Percentiles rank a stretch among this genome's conserved stretches.
phyloP scores from a whole-genome alignment of 2,113 vertebrate genomes.

The Pavo muticus region DNA sequence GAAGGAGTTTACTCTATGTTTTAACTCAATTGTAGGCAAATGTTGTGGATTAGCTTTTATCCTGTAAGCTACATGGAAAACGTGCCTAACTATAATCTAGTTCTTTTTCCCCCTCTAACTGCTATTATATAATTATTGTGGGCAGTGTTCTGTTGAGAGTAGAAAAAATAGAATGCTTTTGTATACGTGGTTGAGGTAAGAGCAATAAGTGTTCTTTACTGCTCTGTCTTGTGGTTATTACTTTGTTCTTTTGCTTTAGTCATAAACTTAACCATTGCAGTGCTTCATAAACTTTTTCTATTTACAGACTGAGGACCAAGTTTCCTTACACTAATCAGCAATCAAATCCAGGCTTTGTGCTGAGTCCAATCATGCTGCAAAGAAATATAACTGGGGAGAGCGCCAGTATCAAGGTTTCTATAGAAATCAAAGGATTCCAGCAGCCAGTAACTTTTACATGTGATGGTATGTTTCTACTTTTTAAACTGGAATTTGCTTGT shows the following conservation, averaged over 20 bases:
- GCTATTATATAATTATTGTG: not conserved
- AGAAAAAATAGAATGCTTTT: not conserved
- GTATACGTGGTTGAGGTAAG: not conserved
- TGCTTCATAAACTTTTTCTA: conserved; percentile 59
- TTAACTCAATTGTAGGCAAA: not conserved
- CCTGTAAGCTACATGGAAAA: not conserved
- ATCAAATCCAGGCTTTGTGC: conserved; percentile 92
- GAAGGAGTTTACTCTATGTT: not conserved
- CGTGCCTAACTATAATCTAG: not conserved
- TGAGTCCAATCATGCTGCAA: conserved; percentile 91
- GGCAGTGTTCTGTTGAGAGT: not conserved
- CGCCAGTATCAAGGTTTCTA: conserved; percentile 95
- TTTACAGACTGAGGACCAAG: conserved; percentile 85
- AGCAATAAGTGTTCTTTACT: not conserved
- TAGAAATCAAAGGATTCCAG: conserved; percentile 94
- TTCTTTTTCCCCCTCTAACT: not conserved
- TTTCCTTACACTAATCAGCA: conserved; percentile 80
- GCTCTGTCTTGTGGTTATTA: conserved; percentile 10
- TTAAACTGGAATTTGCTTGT: not conserved
- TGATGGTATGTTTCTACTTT: conserved; percentile 84
- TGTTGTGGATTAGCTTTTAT: not conserved
- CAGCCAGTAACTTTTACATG: conserved; percentile 98
- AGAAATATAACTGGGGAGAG: conserved; percentile 84
- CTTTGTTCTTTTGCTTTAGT: not conserved
- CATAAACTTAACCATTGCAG: not conserved